Conservation (phyloP, 2,797 vertebrate genomes). For the Gadopsis bispinosus region DNA sequence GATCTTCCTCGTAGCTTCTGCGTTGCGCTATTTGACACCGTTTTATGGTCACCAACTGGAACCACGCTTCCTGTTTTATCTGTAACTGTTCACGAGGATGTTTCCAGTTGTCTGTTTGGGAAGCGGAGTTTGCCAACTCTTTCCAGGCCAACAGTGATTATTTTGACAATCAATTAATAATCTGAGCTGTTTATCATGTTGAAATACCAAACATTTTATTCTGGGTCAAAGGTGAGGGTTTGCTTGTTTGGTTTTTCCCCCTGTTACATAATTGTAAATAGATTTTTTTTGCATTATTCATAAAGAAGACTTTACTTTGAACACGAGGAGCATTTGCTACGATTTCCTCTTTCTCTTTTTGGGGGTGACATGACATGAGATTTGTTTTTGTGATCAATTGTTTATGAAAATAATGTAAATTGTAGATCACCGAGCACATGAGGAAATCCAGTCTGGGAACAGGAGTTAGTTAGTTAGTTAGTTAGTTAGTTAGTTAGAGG, state of each 20-base stretch:
- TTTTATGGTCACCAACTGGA: not conserved
- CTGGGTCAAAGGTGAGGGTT: not conserved
- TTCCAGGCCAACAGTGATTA: not conserved
- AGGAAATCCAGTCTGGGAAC: no score
- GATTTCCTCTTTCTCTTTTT: no score
- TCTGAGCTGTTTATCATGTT: fast-evolving
- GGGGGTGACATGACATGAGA: no score
- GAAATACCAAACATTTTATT: not conserved
- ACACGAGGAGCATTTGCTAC: not conserved
- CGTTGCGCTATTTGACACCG: not conserved
- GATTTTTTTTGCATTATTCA: not conserved
- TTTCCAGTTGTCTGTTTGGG: not conserved
- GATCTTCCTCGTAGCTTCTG: no score
- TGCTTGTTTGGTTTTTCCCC: not conserved
- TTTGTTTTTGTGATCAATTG: no score
- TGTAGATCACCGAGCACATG: no score
- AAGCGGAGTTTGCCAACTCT: not conserved
- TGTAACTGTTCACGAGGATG: not conserved
- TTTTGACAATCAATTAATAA: not conserved
- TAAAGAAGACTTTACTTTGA: not conserved
- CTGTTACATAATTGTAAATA: not conserved
- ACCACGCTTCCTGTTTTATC: not conserved
- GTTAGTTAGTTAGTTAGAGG: no score
- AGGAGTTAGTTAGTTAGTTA: no score
- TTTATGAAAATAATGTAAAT: no score